Percentiles rank a stretch among this genome's conserved stretches.
These are phyloP conservation scores for Cataglyphis altisquamis DNA, from an alignment of 2,888 invertebrate species.

Conservation along the genomic window DNA sequence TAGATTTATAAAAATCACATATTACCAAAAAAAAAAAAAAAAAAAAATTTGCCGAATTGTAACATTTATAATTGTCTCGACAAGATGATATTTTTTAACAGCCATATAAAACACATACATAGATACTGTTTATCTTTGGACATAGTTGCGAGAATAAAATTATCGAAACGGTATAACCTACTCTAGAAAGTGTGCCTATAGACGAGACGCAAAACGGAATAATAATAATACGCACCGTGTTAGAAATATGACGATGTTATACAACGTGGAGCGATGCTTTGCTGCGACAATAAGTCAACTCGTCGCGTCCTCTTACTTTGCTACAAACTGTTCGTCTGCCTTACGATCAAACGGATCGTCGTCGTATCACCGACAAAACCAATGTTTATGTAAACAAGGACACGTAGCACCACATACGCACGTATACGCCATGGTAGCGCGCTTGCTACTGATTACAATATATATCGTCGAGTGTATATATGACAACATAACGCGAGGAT, in stretches of 20 bases:
- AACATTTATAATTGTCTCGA: background rate
- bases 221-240: conserved; percentile 36
- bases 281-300: conserved; percentile 21
- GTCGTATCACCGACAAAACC: background rate
- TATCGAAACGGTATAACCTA: conserved; percentile 36
- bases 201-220: conserved; percentile 19
- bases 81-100: background rate
- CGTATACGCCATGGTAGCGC: background rate
- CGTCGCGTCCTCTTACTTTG: conserved; percentile 25
- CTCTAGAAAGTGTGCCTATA: conserved; percentile 28
- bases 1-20: background rate
- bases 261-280: conserved; percentile 16
- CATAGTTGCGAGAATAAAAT: background rate
- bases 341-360: background rate
- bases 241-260: conserved; percentile 41
- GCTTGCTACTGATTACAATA: conserved; percentile 3
- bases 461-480: background rate
- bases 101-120: background rate
- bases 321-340: background rate
- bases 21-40: too few relatives aligned
- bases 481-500: background rate
- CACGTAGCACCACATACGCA: background rate
- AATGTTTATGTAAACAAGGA: conserved; percentile 21
- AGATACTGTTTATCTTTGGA: background rate
- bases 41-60: background rate